phyloP scores from a whole-genome alignment of 2,888 invertebrate species.

The Diarsia dahlii region DNA sequence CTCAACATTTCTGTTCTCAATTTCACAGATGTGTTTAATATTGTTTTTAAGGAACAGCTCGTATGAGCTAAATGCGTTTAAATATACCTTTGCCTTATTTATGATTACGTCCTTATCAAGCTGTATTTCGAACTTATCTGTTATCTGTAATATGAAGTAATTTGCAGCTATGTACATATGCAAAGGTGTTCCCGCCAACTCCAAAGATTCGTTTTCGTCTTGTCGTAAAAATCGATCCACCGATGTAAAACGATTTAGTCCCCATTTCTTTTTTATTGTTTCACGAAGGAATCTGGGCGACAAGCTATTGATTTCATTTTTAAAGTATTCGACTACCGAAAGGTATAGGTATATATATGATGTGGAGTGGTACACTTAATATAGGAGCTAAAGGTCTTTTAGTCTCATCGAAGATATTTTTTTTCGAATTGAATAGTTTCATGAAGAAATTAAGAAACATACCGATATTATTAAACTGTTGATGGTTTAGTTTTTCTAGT shows the following conservation, averaged over 20 bases:
- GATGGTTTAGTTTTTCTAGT: conserved; percentile 69
- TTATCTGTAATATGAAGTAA: conserved; percentile 69
- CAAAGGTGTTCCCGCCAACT: conserved; percentile 72
- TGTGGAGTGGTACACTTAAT: conserved; percentile 68
- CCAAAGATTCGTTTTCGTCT: conserved; percentile 61
- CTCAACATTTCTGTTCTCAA: conserved; percentile 39
- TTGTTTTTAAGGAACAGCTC: conserved; percentile 68
- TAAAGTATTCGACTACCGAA: conserved; percentile 62
- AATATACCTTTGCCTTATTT: conserved; percentile 64
- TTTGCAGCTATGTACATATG: conserved; percentile 72
- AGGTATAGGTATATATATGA: too few relatives aligned
- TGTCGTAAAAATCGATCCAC: conserved; percentile 66
- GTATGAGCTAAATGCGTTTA: conserved; percentile 66
- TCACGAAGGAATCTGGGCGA: conserved; percentile 63
- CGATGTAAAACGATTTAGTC: conserved; percentile 59
- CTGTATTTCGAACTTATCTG: conserved; percentile 64
- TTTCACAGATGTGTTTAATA: conserved; percentile 62
- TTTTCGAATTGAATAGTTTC: conserved; percentile 48
- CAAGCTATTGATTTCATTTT: conserved; percentile 68
- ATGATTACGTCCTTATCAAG: conserved; percentile 56
- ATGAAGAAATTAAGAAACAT: conserved; percentile 65
- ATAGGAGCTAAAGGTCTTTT: conserved; percentile 63
- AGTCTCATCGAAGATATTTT: conserved; percentile 32
- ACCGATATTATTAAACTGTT: conserved; percentile 69
- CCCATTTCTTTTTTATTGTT: conserved; percentile 63